Evolutionary conservation across 2,888 invertebrate species (phyloP).

Genomic region (Tetheella fluctuosa): DNA sequence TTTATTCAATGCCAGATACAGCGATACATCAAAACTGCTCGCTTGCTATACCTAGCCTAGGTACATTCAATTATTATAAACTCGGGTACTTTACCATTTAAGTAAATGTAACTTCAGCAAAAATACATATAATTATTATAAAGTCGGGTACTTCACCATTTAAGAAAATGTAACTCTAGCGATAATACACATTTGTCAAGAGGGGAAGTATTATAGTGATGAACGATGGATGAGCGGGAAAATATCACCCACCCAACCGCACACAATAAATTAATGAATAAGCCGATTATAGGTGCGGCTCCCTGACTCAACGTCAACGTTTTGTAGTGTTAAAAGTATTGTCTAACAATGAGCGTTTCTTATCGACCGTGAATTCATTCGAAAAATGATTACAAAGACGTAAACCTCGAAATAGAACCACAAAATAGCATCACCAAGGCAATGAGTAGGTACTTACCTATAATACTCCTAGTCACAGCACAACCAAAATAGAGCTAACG

Average conservation of each 20-base stretch:
- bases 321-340: background rate
- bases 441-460: no score
- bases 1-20: constrained; percentile 38
- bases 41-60: background rate
- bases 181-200: background rate
- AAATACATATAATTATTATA: background rate
- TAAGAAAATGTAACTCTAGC: background rate
- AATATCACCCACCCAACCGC: background rate
- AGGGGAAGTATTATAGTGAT: background rate
- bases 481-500: constrained; percentile 58
- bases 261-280: background rate
- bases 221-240: constrained; percentile 4
- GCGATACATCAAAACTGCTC: constrained; percentile 3
- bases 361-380: constrained; percentile 4
- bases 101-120: no score
- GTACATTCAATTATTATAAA: no score
- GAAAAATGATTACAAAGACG: constrained; percentile 21
- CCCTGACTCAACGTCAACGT: constrained; percentile 3
- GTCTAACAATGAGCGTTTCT: background rate
- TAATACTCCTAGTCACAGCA: constrained; percentile 29
- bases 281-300: background rate
- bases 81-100: no score
- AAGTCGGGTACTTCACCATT: background rate
- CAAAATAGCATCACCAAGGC: constrained; percentile 32
- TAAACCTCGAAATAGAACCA: constrained; percentile 32